Conservation (phyloP, 1,140 invertebrate genomes). For the Dendrolimus kikuchii region DNA sequence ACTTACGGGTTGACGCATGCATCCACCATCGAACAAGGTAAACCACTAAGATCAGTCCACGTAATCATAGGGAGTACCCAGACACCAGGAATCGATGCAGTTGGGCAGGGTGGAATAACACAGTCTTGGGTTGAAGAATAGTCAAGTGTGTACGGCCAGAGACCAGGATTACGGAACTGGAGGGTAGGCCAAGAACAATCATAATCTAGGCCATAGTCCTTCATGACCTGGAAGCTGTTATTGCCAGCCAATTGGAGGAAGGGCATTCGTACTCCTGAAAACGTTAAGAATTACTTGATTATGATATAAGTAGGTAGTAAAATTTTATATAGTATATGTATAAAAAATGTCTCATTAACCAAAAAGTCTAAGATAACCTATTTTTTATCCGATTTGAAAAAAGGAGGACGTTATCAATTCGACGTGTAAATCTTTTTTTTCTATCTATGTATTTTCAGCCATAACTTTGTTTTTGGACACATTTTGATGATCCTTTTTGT, state of each 20-base stretch:
- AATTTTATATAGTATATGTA: no score
- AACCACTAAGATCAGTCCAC: slow-evolving; percentile 66
- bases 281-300: neutral
- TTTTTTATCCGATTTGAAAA: no score
- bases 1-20: slow-evolving; percentile 72
- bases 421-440: no score
- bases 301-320: no score
- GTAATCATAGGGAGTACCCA: slow-evolving; percentile 79
- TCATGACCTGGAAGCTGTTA: slow-evolving; percentile 69
- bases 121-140: slow-evolving; percentile 77
- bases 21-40: slow-evolving; percentile 78
- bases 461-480: no score
- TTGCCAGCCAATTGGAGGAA: slow-evolving; percentile 79
- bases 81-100: slow-evolving; percentile 73
- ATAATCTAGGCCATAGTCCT: slow-evolving; percentile 69
- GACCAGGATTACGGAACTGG: slow-evolving; percentile 67
- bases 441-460: no score
- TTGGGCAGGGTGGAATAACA: slow-evolving; percentile 76
- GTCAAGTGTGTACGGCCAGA: slow-evolving; percentile 84
- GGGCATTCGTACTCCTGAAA: slow-evolving; percentile 76
- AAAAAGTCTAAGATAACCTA: no score
- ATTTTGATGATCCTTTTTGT: no score
- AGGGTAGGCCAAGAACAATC: slow-evolving; percentile 78
- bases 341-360: no score
- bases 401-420: no score